Conservation (phyloP, 2,797 vertebrate genomes). For the Vultur gryphus region DNA sequence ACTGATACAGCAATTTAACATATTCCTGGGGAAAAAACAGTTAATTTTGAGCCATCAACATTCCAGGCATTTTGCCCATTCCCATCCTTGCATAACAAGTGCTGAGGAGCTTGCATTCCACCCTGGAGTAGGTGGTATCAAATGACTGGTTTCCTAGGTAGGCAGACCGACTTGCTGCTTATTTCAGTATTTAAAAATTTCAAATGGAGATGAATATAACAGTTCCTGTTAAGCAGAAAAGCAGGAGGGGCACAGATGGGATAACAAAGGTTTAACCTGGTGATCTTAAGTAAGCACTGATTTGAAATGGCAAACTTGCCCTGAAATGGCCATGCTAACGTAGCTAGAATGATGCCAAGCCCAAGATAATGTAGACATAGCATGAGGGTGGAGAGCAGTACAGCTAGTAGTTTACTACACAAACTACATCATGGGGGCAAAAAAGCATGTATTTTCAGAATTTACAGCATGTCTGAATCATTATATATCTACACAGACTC, state of each 20-base stretch:
- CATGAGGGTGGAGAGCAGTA: background rate
- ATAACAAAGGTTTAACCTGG: background rate
- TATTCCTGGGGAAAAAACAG: slow-evolving; percentile 17
- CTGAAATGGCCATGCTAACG: background rate
- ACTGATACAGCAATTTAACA: background rate
- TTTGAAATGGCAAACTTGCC: background rate
- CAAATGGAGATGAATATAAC: background rate
- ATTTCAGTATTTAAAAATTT: slow-evolving; percentile 7
- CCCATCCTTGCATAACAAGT: slow-evolving; percentile 38
- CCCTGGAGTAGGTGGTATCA: slow-evolving; percentile 2
- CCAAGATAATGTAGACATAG: background rate
- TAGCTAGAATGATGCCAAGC: background rate
- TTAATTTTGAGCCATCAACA: slow-evolving; percentile 37
- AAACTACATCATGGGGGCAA: background rate
- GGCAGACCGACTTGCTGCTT: background rate
- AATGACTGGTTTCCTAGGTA: slow-evolving; percentile 43
- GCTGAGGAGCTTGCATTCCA: slow-evolving; percentile 20
- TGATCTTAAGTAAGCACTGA: background rate
- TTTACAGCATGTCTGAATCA: background rate
- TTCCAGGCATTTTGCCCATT: slow-evolving; percentile 52
- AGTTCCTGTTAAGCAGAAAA: background rate
- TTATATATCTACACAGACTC: background rate
- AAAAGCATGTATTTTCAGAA: background rate
- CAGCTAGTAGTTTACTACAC: background rate
- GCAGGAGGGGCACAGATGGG: background rate